These are phyloP conservation scores for Diacarnus erythraeanus DNA, from an alignment of 37 sponge, comb jelly and placozoan species.

Conservation along the genomic window DNA sequence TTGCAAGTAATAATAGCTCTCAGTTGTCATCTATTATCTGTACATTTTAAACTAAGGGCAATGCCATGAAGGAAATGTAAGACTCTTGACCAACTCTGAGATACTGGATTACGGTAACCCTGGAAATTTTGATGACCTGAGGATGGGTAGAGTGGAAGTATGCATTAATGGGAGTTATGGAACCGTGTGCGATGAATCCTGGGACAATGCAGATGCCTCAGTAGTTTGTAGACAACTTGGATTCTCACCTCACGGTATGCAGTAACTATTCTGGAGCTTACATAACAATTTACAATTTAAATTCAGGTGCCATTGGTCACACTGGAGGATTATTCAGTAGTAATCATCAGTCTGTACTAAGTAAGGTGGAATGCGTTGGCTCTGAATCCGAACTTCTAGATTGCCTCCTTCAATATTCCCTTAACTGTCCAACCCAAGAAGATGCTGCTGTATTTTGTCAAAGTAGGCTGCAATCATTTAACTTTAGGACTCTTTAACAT, in stretches of 20 bases:
- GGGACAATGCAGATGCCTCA: slow-evolving; percentile 45
- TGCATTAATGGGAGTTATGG: slow-evolving; percentile 21
- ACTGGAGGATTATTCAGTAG: slow-evolving; percentile 2
- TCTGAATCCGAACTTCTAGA: neutral
- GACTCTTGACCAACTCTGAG: neutral
- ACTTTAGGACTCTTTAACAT: neutral
- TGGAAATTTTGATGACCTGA: slow-evolving; percentile 7
- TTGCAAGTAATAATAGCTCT: neutral
- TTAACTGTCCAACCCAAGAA: slow-evolving; percentile 1
- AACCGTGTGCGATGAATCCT: slow-evolving; percentile 50
- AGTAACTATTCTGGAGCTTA: neutral
- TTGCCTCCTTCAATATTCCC: neutral
- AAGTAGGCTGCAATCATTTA: neutral
- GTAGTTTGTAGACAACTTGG: slow-evolving; percentile 61
- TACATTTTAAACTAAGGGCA: neutral
- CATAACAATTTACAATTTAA: neutral
- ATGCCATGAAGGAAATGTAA: slow-evolving; percentile 25
- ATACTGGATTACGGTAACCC: neutral
- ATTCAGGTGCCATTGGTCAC: slow-evolving; percentile 21
- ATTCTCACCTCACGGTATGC: slow-evolving; percentile 26
- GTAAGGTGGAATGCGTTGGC: slow-evolving; percentile 16
- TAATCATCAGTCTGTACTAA: neutral
- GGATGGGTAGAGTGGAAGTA: slow-evolving; percentile 32
- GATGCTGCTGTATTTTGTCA: slow-evolving; percentile 43
- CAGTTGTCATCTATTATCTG: too few species aligned